These are phyloP conservation scores for Bombus affinis DNA, from an alignment of 1,140 invertebrate genomes.

Conservation along the genomic window DNA sequence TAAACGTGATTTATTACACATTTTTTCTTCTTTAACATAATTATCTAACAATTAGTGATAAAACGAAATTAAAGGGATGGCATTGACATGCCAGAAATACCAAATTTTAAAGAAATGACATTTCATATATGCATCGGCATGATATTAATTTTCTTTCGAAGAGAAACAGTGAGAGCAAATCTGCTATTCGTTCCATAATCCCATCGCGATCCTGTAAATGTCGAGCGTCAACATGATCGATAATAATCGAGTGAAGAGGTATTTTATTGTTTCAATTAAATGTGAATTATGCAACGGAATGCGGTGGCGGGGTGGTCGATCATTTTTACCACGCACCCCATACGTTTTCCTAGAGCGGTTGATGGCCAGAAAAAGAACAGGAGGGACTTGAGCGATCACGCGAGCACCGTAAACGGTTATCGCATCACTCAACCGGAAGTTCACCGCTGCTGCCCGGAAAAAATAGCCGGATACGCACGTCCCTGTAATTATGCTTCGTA, in stretches of 20 bases:
- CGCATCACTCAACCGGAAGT: conserved; percentile 59
- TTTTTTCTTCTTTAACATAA: too few species aligned
- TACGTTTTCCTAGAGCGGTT: conserved; percentile 10
- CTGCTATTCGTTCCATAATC: background rate
- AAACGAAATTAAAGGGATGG: too few species aligned
- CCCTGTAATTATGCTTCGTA: conserved; percentile 55
- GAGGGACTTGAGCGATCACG: conserved; percentile 46
- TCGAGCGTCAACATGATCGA: background rate
- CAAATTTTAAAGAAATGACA: too few species aligned
- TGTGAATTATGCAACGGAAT: conserved; percentile 14
- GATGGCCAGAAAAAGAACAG: conserved; percentile 44
- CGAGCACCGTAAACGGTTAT: conserved; percentile 61
- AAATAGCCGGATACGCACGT: conserved; percentile 34
- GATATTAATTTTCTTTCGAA: background rate
- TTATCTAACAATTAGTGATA: too few species aligned
- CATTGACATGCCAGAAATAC: too few species aligned
- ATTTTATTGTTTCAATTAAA: conserved; percentile 18
- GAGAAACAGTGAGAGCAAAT: too few species aligned
- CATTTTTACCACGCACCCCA: conserved; percentile 39
- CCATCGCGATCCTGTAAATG: background rate
- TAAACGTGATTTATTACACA: too few species aligned
- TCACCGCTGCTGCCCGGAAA: conserved; percentile 39
- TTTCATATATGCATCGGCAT: too few species aligned
- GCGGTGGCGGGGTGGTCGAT: background rate
- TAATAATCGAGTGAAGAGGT: background rate